Conservation (phyloP, 2,888 invertebrate genomes). For the Acleris sparsana region DNA sequence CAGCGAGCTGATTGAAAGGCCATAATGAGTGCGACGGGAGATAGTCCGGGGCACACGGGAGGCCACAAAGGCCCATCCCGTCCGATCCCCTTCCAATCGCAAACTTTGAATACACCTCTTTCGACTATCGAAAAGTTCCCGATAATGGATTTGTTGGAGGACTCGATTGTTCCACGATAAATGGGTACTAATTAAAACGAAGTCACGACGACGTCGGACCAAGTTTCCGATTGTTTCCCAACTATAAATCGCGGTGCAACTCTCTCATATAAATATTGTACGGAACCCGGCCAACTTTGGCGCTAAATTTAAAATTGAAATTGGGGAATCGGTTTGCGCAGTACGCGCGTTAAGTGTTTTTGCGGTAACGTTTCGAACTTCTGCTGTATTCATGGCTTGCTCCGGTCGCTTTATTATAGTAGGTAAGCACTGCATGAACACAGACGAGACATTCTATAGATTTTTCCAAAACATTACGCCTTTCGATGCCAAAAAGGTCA, state of each 20-base stretch:
- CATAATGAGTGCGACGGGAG: constrained; percentile 38
- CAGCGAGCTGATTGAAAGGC: constrained; percentile 19
- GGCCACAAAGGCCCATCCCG: constrained; percentile 56
- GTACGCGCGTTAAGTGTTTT: constrained; percentile 46
- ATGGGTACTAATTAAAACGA: constrained; percentile 84
- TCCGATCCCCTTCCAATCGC: constrained; percentile 66
- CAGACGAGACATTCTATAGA: constrained; percentile 1
- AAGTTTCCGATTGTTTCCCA: constrained; percentile 77
- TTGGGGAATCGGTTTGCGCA: constrained; percentile 57
- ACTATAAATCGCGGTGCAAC: constrained; percentile 76
- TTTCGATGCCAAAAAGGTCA: no score
- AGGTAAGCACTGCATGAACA: background rate
- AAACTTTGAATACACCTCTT: constrained; percentile 80
- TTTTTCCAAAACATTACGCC: constrained; percentile 20
- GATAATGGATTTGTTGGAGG: constrained; percentile 81
- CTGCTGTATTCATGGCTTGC: constrained; percentile 20
- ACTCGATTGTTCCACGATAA: constrained; percentile 81
- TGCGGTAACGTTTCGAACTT: constrained; percentile 11
- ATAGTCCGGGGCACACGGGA: constrained; percentile 53
- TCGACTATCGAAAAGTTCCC: constrained; percentile 81
- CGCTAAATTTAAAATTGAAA: constrained; percentile 78
- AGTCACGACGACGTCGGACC: constrained; percentile 78
- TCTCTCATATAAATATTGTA: constrained; percentile 78
- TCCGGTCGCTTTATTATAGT: constrained; percentile 7
- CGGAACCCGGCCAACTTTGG: constrained; percentile 65